Percentiles rank a stretch among this genome's conserved stretches.
Evolutionary conservation across 2,113 vertebrate genomes (phyloP).

Genomic region (Calidris pygmaea): DNA sequence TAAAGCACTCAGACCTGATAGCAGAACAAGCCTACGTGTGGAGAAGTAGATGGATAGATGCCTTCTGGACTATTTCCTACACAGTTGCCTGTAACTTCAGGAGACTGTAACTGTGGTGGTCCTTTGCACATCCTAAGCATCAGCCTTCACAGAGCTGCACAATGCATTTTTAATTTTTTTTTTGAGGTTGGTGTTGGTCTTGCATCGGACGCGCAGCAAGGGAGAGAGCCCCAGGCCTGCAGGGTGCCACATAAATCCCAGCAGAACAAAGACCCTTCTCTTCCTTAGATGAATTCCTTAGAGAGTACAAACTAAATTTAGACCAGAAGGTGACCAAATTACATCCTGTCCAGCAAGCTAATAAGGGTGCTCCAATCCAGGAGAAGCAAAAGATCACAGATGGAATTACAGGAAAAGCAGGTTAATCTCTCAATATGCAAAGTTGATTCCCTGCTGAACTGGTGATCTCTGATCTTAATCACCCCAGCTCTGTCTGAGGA

Average conservation of each 20-base stretch:
- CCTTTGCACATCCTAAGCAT: background rate
- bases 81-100: background rate
- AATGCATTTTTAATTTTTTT: background rate
- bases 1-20: background rate
- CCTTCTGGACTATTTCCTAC: background rate
- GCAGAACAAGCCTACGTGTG: fast-evolving
- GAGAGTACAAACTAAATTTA: background rate
- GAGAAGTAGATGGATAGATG: fast-evolving
- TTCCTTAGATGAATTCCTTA: background rate
- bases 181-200: background rate
- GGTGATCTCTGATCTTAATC: slow-evolving; percentile 53
- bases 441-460: slow-evolving; percentile 33
- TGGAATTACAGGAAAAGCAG: slow-evolving; percentile 10
- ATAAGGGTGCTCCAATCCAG: background rate
- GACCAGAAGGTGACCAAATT: background rate
- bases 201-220: background rate
- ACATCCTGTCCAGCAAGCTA: background rate
- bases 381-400: slow-evolving; percentile 2
- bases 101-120: background rate
- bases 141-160: background rate
- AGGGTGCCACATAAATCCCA: background rate
- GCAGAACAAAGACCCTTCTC: background rate
- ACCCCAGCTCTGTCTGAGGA: background rate
- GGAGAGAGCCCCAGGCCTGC: background rate
- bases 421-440: slow-evolving; percentile 60